Evolutionary conservation across 1,140 invertebrate species (phyloP).

Genomic region (Sesamia nonagrioides): DNA sequence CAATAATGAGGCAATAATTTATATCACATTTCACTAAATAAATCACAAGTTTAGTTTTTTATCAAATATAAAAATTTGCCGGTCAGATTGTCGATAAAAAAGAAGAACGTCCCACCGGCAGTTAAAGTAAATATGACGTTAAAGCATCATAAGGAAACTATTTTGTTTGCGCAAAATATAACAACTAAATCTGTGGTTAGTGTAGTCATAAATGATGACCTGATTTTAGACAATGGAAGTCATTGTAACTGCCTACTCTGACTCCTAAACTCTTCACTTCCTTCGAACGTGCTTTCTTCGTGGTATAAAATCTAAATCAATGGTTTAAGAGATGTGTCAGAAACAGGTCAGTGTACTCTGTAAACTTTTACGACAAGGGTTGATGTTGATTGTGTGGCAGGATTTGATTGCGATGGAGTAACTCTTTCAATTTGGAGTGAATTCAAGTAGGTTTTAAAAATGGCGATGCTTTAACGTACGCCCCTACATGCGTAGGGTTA

Average conservation of each 20-base stretch:
- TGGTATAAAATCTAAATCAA: background rate
- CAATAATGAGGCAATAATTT: no score
- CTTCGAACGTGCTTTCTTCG: background rate
- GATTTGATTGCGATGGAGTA: background rate
- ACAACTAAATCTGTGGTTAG: background rate
- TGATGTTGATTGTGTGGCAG: background rate
- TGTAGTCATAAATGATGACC: background rate
- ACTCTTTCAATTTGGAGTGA: background rate
- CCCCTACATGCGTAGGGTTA: no score
- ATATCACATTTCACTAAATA: no score
- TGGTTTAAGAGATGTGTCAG: conserved; percentile 8
- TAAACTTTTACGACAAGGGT: background rate
- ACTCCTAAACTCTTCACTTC: background rate
- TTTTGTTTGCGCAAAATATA: conserved; percentile 4
- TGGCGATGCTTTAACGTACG: no score
- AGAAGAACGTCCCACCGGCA: no score
- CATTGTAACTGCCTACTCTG: background rate
- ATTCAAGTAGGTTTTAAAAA: no score
- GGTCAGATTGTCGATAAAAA: no score
- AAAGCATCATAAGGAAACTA: background rate
- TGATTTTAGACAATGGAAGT: conserved; percentile 13
- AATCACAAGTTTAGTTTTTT: no score
- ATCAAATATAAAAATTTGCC: no score
- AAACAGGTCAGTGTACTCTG: background rate
- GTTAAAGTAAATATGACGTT: no score